Conservation (phyloP, 2,797 vertebrate species). For the Girardinus metallicus region DNA sequence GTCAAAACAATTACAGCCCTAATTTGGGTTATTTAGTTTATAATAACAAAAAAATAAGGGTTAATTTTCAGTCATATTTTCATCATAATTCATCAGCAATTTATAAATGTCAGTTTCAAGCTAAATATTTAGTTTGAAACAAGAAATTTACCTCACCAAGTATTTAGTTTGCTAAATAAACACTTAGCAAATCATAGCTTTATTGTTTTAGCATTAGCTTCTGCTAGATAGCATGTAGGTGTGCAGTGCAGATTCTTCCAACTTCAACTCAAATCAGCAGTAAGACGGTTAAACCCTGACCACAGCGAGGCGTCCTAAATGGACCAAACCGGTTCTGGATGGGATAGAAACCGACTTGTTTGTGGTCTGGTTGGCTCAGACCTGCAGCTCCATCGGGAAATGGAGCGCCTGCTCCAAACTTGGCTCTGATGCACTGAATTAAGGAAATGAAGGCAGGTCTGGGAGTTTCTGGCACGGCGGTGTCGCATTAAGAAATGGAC, state of each 20-base stretch:
- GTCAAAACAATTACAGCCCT: no score
- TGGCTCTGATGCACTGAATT: slow-evolving; percentile 28
- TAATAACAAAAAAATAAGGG: no score
- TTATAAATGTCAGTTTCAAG: no score
- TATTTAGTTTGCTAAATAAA: no score
- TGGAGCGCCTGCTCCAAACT: slow-evolving; percentile 24
- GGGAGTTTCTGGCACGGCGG: slow-evolving; percentile 40
- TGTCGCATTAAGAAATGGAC: slow-evolving; percentile 56
- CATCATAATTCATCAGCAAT: no score
- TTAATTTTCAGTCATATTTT: no score
- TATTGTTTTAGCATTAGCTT: no score
- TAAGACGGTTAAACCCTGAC: not conserved
- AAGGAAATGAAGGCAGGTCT: slow-evolving; percentile 37
- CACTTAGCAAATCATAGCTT: no score
- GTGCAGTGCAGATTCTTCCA: not conserved
- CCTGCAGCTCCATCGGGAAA: slow-evolving; percentile 46
- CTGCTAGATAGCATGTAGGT: not conserved
- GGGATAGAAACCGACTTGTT: not conserved
- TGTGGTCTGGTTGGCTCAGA: slow-evolving; percentile 13
- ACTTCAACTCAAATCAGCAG: not conserved
- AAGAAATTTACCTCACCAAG: no score
- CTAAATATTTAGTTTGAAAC: no score
- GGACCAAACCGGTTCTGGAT: not conserved
- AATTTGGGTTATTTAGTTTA: no score
- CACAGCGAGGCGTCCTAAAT: not conserved